Base-by-base conservation (phyloP, 1,140 invertebrate species). In the Teleogryllus occipitalis region DNA sequence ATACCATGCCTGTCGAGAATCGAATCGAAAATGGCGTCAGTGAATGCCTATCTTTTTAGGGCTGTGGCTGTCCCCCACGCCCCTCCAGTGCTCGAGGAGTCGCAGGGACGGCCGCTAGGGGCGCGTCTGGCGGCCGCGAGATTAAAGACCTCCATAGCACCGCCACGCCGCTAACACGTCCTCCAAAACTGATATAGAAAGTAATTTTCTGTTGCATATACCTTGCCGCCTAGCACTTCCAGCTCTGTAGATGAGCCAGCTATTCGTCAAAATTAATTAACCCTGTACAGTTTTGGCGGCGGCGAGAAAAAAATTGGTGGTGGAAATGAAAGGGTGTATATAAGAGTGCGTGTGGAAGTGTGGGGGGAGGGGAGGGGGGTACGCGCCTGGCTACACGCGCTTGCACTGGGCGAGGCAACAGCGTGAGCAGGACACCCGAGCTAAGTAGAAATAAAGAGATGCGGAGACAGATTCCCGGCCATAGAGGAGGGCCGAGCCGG, bases 201-300 rank as follows among this genome's bases (percentile, higher is more conserved):
- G 54, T 18, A 65, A 65, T 65, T 65, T 65, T 65, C 54, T 65
- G 54, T 65, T 65, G 54, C 54, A 65, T 65, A 65, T 65, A 65
- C 54, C 54, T 65, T 65, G 18, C 10, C 54, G 54, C 10, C 27
- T 10, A 65, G 54, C 54, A 65, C 54, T 65, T 65, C 18, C 54
- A 65, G 54, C 54, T 18, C 10, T 18, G 54, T 65, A 65, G 54
- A 65, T 65, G 54, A 65, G 54, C 54, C 54, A 14, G 54, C 54
- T 65, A 65, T 65, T 65, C 54, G 54, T 65, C 54, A 65, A 65
- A 65, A 65, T 65, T 65, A 65, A 65, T 65, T 65, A 65, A 65
- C 54, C 54, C 54, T 65, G 54, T 65, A 65, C 54, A 65, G 54
- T 65, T 65, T 65, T 65, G 54, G 54, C 18, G 54, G 10, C 54